phyloP scores from a whole-genome alignment of 1,140 invertebrate genomes.

The Ceratina australensis region DNA sequence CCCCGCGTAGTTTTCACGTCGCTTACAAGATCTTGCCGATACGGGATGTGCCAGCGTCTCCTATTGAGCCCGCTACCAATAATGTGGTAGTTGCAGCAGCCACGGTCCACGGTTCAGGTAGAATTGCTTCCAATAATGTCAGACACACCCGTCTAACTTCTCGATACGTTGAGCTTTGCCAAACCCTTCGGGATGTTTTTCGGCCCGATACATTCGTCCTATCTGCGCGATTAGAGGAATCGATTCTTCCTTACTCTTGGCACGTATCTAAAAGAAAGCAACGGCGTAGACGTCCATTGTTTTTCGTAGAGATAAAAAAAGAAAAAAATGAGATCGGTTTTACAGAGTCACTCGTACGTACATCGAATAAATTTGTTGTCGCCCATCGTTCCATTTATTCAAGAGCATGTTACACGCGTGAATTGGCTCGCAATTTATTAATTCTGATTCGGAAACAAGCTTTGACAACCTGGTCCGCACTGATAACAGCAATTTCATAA shows the following conservation, averaged over 20 bases:
- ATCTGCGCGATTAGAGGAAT: conserved; percentile 60
- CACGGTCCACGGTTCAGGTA: conserved; percentile 35
- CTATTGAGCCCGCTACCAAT: conserved; percentile 38
- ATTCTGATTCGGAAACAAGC: not conserved
- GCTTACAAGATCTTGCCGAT: conserved; percentile 36
- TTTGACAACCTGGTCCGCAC: not conserved
- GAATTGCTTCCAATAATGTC: conserved; percentile 65
- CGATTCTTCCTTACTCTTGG: conserved; percentile 46
- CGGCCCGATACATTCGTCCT: conserved; percentile 56
- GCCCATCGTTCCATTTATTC: not conserved
- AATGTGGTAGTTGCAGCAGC: conserved; percentile 38
- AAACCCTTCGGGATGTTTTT: conserved; percentile 53
- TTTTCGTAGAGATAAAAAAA: too few species aligned
- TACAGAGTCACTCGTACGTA: too few species aligned
- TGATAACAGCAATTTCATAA: conserved; percentile 24
- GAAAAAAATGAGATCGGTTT: too few species aligned
- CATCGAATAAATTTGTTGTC: too few species aligned
- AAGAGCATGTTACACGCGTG: not conserved
- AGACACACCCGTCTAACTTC: conserved; percentile 62
- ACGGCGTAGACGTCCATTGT: conserved; percentile 4
- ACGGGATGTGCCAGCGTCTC: conserved; percentile 36
- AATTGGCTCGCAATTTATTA: not conserved
- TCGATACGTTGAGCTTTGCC: conserved; percentile 53
- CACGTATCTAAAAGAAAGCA: conserved; percentile 32
- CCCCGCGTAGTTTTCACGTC: conserved; percentile 32